These are phyloP conservation scores for Acanthoscelides obtectus DNA, from an alignment of 2,888 invertebrate species.

Conservation along the genomic window DNA sequence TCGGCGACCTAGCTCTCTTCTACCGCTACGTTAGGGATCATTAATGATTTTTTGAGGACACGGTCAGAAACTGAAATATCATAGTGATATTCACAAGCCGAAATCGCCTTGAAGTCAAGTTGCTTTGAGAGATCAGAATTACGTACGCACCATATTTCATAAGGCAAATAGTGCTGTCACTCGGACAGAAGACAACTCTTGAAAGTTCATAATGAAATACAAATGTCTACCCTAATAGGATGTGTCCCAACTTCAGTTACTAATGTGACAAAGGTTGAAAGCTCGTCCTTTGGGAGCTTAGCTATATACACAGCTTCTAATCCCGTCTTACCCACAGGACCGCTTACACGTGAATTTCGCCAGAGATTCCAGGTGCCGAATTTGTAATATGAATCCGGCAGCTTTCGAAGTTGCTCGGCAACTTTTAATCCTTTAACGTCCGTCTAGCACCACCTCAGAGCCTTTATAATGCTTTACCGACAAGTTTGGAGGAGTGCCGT, in stretches of 20 bases:
- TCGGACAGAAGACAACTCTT: no score
- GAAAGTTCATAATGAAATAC: no score
- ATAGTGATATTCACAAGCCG: no score
- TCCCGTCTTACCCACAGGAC: neutral
- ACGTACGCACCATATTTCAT: no score
- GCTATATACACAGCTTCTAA: neutral
- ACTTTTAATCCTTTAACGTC: neutral
- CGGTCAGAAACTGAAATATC: no score
- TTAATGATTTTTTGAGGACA: no score
- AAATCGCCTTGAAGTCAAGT: no score
- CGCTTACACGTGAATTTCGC: neutral
- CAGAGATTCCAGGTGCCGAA: neutral
- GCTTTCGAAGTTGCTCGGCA: neutral
- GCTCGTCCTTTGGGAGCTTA: neutral
- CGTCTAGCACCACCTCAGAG: neutral
- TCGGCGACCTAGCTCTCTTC: no score
- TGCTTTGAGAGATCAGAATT: no score
- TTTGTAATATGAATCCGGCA: neutral
- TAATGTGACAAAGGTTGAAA: neutral
- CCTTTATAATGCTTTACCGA: neutral
- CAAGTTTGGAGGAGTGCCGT: neutral
- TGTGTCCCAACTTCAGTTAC: neutral
- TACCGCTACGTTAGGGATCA: no score
- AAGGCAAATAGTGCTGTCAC: no score
- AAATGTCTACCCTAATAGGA: neutral